Base-by-base conservation (phyloP, 92 coral and sea anemone genomes). In the Hydrozoanthus gracilis region DNA sequence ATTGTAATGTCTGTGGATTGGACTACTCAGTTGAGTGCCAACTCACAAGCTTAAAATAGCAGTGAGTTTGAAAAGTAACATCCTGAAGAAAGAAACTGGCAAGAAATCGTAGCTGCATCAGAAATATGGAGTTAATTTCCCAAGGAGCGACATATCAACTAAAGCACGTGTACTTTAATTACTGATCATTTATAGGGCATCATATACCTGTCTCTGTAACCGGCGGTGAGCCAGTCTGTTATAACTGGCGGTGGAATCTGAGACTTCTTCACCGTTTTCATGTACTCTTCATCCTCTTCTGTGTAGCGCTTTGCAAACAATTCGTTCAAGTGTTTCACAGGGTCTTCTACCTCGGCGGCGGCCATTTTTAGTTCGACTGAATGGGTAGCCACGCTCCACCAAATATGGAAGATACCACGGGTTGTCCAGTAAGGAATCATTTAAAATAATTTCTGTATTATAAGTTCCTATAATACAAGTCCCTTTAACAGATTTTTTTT, bases 221-320 rank as follows among this genome's bases (percentile, higher is more conserved):
- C 95, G 0, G 92, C 65, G 52, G 76, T 84, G 13, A 89, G 77
- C 98, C 98, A 97, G 76, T 95, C 98, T 5, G 94, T 88, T 20
- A 97, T 87, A 18, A 97, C 96, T 2, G 99, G 99, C 16, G 98
- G 96, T 3, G 97, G 95, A 10, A 77, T 77, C 35, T 82, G 82
- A n/a, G 92, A 64, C 55, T 84, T 90, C 64, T 94, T 88, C 0
- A 97, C 92, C 8, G 95, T 87, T 84, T 97, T 97, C 96, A 92
- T 91, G 71, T 89, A 97, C 15, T 89, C 95, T 73, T 74, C 94
- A 87, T 97, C 99, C 76, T 92, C 94, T 58, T 90, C 92, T 39
- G 99, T 92, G 82, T 91, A 97, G 54, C 99, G 92, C 51, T 97
- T 95, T 0, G 98, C 89, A 83, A 97, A 97, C 75, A 97, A 70